A percentile compares a stretch with the other conserved stretches of the same genome.
Conservation (phyloP, 2,888 invertebrate genomes). For the Pyrochroa serraticornis region DNA sequence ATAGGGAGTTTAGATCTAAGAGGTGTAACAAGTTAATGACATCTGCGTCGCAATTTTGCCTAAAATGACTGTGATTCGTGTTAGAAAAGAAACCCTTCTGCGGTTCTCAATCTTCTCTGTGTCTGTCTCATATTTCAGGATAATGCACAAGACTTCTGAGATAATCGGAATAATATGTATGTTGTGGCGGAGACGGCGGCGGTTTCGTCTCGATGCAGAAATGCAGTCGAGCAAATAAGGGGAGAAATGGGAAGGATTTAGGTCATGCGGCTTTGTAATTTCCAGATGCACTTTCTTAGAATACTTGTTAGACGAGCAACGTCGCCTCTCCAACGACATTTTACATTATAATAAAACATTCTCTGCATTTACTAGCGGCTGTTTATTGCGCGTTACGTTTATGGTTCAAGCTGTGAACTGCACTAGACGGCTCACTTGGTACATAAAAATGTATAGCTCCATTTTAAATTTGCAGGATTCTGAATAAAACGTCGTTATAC, state of each 20-base stretch:
- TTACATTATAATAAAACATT: slow-evolving; percentile 42
- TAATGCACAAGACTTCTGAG: too few relatives aligned
- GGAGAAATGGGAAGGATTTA: slow-evolving; percentile 20
- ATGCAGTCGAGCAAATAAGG: slow-evolving; percentile 4
- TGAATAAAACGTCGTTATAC: slow-evolving; percentile 27
- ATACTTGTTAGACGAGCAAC: slow-evolving; percentile 27
- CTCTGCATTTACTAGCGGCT: slow-evolving; percentile 38
- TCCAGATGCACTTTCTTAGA: slow-evolving; percentile 34
- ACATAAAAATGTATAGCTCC: slow-evolving; percentile 36
- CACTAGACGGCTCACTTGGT: slow-evolving; percentile 30
- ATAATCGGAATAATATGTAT: background rate
- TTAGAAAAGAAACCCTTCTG: too few relatives aligned
- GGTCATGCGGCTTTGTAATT: slow-evolving; percentile 32
- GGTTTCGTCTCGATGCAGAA: slow-evolving; percentile 2
- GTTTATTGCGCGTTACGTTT: slow-evolving; percentile 43
- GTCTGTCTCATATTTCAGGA: too few relatives aligned
- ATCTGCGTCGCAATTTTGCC: too few relatives aligned
- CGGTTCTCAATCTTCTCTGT: too few relatives aligned
- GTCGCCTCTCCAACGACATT: slow-evolving; percentile 34
- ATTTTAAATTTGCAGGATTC: slow-evolving; percentile 35
- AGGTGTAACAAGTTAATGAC: too few relatives aligned
- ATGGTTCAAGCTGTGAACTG: slow-evolving; percentile 47
- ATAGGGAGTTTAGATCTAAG: too few relatives aligned
- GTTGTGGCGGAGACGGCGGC: background rate
- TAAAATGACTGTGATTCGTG: too few relatives aligned